phyloP scores from a whole-genome alignment of 92 coral and sea anemone species.

The Plumapathes pennacea region DNA sequence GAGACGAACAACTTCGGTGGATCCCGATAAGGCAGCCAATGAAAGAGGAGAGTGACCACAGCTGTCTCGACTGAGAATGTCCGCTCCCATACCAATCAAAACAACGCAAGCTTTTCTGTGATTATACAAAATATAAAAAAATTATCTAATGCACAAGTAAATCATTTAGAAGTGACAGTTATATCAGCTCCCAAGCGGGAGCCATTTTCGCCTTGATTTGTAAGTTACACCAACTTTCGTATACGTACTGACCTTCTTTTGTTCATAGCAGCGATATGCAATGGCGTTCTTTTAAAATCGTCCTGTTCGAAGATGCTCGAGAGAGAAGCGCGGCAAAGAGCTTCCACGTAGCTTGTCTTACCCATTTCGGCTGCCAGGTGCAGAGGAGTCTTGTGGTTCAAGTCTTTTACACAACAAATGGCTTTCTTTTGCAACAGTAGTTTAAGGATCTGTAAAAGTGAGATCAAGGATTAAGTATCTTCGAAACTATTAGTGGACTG shows the following conservation, averaged over 20 bases:
- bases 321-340: constrained; percentile 44
- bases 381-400: constrained; percentile 55
- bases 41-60: constrained; percentile 67
- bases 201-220: too few species aligned
- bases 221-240: too few species aligned
- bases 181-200: too few species aligned
- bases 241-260: constrained; percentile 44
- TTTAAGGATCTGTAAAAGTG: constrained; percentile 35
- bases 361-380: constrained; percentile 73
- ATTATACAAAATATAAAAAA: too few species aligned
- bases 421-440: constrained; percentile 52
- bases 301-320: constrained; percentile 55
- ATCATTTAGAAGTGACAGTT: too few species aligned
- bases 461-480: too few species aligned
- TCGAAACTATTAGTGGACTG: too few species aligned
- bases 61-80: constrained; percentile 49
- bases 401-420: constrained; percentile 57
- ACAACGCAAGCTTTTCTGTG: constrained; percentile 46
- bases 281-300: constrained; percentile 45
- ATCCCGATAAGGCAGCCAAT: constrained; percentile 57
- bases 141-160: too few species aligned
- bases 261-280: constrained; percentile 72
- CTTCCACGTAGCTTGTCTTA: constrained; percentile 45
- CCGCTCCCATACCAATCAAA: constrained; percentile 59
- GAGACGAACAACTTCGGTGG: constrained; percentile 34